These are phyloP conservation scores for Hemiscyllium ocellatum DNA, from an alignment of 2,113 vertebrate species.

Conservation along the genomic window DNA sequence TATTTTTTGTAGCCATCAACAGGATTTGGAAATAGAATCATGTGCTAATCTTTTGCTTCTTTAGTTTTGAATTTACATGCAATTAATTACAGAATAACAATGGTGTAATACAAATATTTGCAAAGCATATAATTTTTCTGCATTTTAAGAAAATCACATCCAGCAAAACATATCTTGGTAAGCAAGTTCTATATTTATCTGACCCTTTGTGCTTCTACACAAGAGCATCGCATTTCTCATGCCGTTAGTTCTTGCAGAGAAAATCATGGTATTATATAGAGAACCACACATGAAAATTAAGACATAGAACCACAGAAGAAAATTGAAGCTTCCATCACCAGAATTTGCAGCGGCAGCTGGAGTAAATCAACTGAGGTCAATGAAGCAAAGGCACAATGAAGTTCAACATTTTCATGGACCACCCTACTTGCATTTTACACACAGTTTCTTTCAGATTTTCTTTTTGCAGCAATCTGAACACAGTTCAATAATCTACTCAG, in stretches of 20 bases:
- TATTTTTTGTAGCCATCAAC: neutral
- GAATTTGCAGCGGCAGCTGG: neutral
- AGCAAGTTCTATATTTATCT: conserved; percentile 22
- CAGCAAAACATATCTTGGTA: neutral
- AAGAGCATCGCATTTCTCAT: neutral
- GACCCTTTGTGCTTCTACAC: neutral
- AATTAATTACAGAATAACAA: neutral
- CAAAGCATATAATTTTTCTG: conserved; percentile 6
- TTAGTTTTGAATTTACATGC: neutral
- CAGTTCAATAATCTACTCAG: neutral
- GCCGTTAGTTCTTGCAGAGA: neutral
- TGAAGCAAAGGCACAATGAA: neutral
- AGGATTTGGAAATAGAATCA: neutral
- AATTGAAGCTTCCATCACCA: neutral
- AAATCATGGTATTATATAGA: neutral
- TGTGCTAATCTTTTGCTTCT: neutral
- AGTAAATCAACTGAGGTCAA: neutral
- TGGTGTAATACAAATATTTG: neutral
- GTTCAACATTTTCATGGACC: neutral
- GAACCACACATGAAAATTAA: neutral
- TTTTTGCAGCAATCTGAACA: neutral
- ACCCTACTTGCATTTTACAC: neutral
- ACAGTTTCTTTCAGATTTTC: neutral
- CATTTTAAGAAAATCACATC: neutral
- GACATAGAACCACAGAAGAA: neutral